Percentiles rank a stretch among this genome's conserved stretches.
Evolutionary conservation across 2,797 vertebrate species (phyloP).

Genomic region (Babyrousa celebensis): DNA sequence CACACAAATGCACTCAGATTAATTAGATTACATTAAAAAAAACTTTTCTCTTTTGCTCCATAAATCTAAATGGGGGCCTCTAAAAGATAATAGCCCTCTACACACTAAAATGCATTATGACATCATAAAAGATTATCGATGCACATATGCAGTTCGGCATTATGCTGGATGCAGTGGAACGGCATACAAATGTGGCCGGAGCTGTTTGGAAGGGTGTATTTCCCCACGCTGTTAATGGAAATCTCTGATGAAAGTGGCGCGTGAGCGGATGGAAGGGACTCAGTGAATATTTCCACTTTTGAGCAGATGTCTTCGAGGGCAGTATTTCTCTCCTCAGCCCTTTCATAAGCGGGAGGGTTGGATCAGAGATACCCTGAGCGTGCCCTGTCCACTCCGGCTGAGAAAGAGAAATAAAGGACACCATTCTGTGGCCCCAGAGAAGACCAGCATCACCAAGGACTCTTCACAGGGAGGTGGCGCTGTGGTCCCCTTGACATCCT

Average conservation of each 20-base stretch:
- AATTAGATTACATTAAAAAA: constrained; percentile 91
- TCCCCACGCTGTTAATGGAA: neutral
- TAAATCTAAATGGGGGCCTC: constrained; percentile 86
- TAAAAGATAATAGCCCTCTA: constrained; percentile 85
- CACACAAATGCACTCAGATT: constrained; percentile 90
- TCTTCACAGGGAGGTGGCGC: neutral
- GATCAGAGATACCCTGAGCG: neutral
- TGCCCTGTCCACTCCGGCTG: neutral
- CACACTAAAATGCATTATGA: constrained; percentile 79
- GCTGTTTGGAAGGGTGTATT: neutral
- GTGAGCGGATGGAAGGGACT: accelerated
- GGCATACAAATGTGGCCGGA: neutral
- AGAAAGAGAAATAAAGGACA: neutral
- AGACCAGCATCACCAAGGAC: neutral
- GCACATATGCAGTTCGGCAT: neutral
- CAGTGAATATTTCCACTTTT: neutral
- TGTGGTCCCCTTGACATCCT: neutral
- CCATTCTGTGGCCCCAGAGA: neutral
- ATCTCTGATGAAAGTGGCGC: neutral
- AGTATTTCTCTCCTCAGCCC: neutral
- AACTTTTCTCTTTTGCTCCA: constrained; percentile 82
- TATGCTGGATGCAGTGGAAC: neutral
- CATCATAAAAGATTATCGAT: constrained; percentile 81
- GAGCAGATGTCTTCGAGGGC: neutral
- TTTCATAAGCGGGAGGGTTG: neutral